These are phyloP conservation scores for Drosophila guanche DNA, from an alignment of 1,140 invertebrate genomes.

Conservation along the genomic window DNA sequence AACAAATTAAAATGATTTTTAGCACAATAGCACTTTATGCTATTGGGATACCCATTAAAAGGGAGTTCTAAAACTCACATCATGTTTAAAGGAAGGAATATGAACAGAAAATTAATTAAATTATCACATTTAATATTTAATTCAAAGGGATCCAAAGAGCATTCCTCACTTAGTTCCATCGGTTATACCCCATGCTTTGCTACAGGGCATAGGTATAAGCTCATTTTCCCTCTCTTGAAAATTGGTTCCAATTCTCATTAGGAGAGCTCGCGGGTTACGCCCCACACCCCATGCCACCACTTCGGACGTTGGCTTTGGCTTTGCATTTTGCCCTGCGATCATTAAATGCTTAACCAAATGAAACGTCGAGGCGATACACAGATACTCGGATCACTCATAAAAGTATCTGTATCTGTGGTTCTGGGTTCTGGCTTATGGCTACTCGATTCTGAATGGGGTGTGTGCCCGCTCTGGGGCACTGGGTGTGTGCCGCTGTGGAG, in stretches of 20 bases:
- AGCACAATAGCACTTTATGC: no score
- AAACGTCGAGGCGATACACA: conserved; percentile 22
- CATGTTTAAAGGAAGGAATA: background rate
- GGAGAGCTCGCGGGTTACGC: conserved; percentile 42
- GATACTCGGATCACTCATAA: no score
- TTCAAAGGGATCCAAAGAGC: no score
- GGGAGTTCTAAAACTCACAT: background rate
- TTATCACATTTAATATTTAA: no score
- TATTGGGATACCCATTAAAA: no score
- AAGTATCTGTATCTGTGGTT: conserved; percentile 24
- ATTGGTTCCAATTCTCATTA: conserved; percentile 42
- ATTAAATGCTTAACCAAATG: conserved; percentile 61
- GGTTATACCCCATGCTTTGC: no score
- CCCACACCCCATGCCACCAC: conserved; percentile 7
- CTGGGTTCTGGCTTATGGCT: no score
- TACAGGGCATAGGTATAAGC: no score
- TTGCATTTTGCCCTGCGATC: conserved; percentile 16
- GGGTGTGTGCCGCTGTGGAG: conserved; percentile 12
- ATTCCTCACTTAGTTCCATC: no score
- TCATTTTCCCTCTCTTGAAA: background rate
- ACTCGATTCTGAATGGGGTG: conserved; percentile 30
- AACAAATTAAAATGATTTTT: background rate
- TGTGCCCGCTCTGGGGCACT: conserved; percentile 22
- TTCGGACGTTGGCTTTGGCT: conserved; percentile 8
- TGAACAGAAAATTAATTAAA: no score